Conservation (phyloP, 2,113 vertebrate genomes). For the Macheiramphus alcinus region DNA sequence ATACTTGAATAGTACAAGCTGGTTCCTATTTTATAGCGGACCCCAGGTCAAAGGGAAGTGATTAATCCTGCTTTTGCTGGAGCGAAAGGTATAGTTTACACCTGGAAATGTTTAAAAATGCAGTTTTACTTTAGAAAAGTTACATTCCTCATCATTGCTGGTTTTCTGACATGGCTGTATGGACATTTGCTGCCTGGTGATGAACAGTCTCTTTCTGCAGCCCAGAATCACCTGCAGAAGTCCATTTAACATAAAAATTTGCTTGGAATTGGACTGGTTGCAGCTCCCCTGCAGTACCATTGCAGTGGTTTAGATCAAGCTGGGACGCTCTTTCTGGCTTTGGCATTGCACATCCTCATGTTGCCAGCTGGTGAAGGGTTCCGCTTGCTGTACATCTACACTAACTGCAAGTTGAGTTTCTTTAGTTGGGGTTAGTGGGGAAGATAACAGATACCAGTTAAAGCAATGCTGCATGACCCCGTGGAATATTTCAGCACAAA, state of each 20-base stretch:
- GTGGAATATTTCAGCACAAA: neutral
- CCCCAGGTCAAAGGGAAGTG: neutral
- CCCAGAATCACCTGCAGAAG: neutral
- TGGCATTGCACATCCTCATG: neutral
- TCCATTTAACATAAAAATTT: neutral
- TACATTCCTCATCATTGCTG: neutral
- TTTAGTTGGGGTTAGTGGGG: neutral
- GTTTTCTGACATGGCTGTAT: neutral
- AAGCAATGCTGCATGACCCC: neutral
- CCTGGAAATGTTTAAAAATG: neutral
- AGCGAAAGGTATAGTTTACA: neutral
- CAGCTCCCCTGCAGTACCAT: neutral
- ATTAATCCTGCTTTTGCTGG: constrained; percentile 1
- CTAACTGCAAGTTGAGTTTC: neutral
- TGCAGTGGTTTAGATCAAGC: neutral
- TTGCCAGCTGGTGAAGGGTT: neutral
- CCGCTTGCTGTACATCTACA: neutral
- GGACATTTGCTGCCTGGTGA: neutral
- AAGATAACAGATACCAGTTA: neutral
- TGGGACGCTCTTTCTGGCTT: neutral
- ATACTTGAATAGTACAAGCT: neutral
- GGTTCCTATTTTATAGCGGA: neutral
- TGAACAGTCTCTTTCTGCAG: neutral
- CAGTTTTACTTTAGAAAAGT: neutral
- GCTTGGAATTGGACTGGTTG: neutral